Evolutionary conservation across 1,140 invertebrate genomes (phyloP).

Genomic region (Drosophila pruinosa): DNA sequence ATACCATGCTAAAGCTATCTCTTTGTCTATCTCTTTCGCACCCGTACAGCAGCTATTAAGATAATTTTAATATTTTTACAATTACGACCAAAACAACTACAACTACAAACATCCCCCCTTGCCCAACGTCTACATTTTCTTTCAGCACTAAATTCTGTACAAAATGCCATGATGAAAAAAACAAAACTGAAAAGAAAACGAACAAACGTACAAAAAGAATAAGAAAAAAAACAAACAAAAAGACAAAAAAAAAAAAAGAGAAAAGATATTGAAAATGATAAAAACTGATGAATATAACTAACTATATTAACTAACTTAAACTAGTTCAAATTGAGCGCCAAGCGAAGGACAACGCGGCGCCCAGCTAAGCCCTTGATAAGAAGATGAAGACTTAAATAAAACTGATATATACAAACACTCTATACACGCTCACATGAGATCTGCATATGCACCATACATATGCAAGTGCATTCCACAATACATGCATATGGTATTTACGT

Average conservation of each 20-base stretch:
- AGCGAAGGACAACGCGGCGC: slow-evolving; percentile 51
- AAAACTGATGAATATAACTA: slow-evolving; percentile 23
- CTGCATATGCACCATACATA: not conserved
- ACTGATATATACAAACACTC: slow-evolving; percentile 62
- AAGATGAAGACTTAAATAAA: slow-evolving; percentile 75
- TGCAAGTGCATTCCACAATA: not conserved
- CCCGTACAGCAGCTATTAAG: slow-evolving; percentile 7
- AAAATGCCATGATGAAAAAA: slow-evolving; percentile 61
- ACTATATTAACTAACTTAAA: slow-evolving; percentile 20
- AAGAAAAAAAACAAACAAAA: slow-evolving; percentile 41
- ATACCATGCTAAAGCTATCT: slow-evolving; percentile 1
- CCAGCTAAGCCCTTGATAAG: slow-evolving; percentile 39
- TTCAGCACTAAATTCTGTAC: slow-evolving; percentile 72
- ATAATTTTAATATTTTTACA: slow-evolving; percentile 40
- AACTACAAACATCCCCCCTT: slow-evolving; percentile 3
- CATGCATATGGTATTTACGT: not conserved
- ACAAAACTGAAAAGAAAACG: slow-evolving; percentile 24
- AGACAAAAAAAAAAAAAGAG: slow-evolving; percentile 29
- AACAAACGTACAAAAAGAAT: slow-evolving; percentile 47
- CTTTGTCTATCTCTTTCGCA: slow-evolving; percentile 27
- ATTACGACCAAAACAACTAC: slow-evolving; percentile 1
- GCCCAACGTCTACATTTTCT: slow-evolving; percentile 60
- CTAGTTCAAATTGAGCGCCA: slow-evolving; percentile 38
- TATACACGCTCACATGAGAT: slow-evolving; percentile 26
- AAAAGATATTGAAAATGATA: slow-evolving; percentile 17